Evolutionary conservation across 1,140 invertebrate species (phyloP), one percentile per base, ranked within the genome.

Genomic region (Dendroctonus ponderosae): DNA sequence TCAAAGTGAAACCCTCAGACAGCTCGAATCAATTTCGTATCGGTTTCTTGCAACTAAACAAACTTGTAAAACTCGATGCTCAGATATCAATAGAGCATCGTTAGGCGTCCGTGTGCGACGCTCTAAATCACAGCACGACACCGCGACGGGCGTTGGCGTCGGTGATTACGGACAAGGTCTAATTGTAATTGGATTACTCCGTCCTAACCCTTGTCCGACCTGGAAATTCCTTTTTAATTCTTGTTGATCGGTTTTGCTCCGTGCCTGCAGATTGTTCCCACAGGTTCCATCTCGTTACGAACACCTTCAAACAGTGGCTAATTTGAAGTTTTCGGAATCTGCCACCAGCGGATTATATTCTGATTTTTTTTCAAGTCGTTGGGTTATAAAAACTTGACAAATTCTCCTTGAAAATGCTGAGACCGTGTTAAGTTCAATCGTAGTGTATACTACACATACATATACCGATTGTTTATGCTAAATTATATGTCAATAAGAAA

Each of bases 151-250:
- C 53, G 62, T 11, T 54, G 62, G 40, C 53, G 51, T 63, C 50
- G 50, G 14, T 65, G 37, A 65, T 65, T 65, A 65, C 62, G 53
- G 53, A 58, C 62, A 46, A 48, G 42, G 53, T n/a, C 62, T 65
- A 65, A 65, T 65, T 65, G 62, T 65, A 65, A 65, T 65, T 65
- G 62, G 53, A 65, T 65, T 65, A 65, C 39, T 46, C 62, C 46
- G 5, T n/a, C 40, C 44, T 14, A 46, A 50, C 46, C 44, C 43
- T 46, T 14, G 43, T 46, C n/a, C 41, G 56, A 59, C 15, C 41
- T 40, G 41, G 58, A 40, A 61, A 61, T 61, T 38, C 44, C n/a
- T 61, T 61, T 61, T 61, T 61, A 61, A 61, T 61, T 61, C 40
- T 37, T 61, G 8, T 39, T 37, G 6, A n/a, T 15, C 39, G 6